Percentiles rank a stretch among this genome's conserved stretches.
Evolutionary conservation across 2,888 invertebrate genomes (phyloP).

Genomic region (Altica lythri): DNA sequence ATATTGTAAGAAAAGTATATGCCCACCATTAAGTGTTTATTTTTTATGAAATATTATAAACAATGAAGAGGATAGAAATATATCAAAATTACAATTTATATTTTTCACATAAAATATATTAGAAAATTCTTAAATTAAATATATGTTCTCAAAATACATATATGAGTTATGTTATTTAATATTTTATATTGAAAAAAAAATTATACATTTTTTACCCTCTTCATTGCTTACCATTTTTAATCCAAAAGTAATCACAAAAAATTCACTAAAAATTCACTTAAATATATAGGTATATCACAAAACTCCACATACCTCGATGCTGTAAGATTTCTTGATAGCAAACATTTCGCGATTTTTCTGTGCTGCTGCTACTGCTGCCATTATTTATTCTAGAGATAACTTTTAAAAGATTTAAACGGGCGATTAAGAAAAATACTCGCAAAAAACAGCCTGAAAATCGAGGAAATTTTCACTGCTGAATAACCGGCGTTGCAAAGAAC

Average conservation of each 20-base stretch:
- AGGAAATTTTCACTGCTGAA: conserved; percentile 55
- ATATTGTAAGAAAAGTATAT: too few species aligned
- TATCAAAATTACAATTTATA: too few species aligned
- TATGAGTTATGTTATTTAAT: not conserved
- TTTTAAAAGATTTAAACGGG: conserved; percentile 43
- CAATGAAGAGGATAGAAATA: conserved; percentile 2
- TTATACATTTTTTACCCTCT: conserved; percentile 9
- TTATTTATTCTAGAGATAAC: conserved; percentile 48
- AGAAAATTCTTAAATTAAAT: not conserved
- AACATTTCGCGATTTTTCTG: conserved; percentile 96
- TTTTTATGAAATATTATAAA: not conserved
- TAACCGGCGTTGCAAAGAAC: conserved; percentile 56
- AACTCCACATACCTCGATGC: conserved; percentile 83
- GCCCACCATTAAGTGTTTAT: too few species aligned
- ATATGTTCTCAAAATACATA: too few species aligned
- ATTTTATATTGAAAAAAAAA: not conserved
- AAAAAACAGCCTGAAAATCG: conserved; percentile 52
- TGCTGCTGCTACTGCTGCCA: conserved; percentile 89
- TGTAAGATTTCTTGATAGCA: conserved; percentile 96
- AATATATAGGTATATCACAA: too few species aligned
- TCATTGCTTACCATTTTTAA: conserved; percentile 16
- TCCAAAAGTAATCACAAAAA: conserved; percentile 1
- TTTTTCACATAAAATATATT: not conserved
- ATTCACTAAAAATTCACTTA: conserved; percentile 12
- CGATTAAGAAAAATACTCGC: conserved; percentile 35